Base-by-base conservation (phyloP, 2,113 vertebrate species). In the Leiothrix lutea region DNA sequence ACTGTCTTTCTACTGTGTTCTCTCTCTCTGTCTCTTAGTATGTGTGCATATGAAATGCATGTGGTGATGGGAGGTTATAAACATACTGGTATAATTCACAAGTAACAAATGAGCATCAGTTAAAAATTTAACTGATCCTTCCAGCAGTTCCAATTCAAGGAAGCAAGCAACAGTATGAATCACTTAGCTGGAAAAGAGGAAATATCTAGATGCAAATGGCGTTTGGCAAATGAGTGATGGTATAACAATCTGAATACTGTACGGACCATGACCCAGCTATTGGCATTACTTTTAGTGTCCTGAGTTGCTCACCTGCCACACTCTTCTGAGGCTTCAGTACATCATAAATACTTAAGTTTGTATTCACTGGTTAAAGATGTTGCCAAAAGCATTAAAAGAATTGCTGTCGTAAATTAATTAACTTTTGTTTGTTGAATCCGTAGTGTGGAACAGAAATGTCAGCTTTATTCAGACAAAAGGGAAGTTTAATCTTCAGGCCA, bases 381-480 rank as follows among this genome's bases (percentile, higher is more conserved):
- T 92, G 90, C 93, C 86, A 96, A 96, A 80, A 86, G 72, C 90
- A 67, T 77, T 88, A 73, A 83, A 80, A 86, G 47, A 93, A 71
- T 88, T 66, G n/a, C 75, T 92, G 44, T 48, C 82, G 85, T 83
- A 86, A 77, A 96, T 97, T 86, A 96, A 93, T 95, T 97, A 94
- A 83, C 75, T 90, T 80, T 80, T 95, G 83, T 96, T 78, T 79
- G 78, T 96, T 78, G 58, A 73, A 60, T 94, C 19, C 77, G 53
- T 95, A 96, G 69, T 47, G 31, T 72, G 80, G 82, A 93, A 94
- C 80, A 85, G 83, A 97, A 97, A 96, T 97, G 96, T 95, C 95
- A 95, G 83, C 61, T 91, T 96, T 92, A 85, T 80, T 93, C 95
- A 96, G 84, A 96, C 79, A 96, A 81, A 96, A 95, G 77, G 92